A percentile compares a stretch with the other conserved stretches of the same genome.
phyloP scores from a whole-genome alignment of 30 jellyfish, hydroid and myxozoan species.

The Aurelia sp. region DNA sequence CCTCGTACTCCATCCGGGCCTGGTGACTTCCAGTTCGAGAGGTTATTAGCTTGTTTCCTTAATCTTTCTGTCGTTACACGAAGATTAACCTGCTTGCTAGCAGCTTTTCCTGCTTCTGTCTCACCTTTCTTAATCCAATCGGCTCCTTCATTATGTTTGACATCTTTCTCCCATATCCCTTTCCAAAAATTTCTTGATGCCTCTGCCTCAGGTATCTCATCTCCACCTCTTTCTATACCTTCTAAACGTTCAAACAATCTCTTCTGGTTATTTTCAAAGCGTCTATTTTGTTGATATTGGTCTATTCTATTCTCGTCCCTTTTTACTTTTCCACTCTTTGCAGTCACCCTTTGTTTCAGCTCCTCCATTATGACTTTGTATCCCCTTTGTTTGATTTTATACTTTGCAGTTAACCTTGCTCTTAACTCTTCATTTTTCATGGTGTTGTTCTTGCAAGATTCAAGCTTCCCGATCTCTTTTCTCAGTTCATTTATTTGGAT shows the following conservation, averaged over 20 bases:
- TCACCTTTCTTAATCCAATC: slow-evolving; percentile 44
- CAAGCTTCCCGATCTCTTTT: slow-evolving; percentile 32
- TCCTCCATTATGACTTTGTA: slow-evolving; percentile 28
- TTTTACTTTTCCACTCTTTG: slow-evolving; percentile 21
- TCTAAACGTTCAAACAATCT: too few relatives aligned
- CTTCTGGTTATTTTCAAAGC: too few relatives aligned
- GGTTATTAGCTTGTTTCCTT: slow-evolving; percentile 34
- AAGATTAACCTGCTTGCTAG: slow-evolving; percentile 22
- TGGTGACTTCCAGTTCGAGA: too few relatives aligned
- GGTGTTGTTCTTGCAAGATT: too few relatives aligned
- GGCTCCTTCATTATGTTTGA: slow-evolving; percentile 29
- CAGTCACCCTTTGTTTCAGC: slow-evolving; percentile 45
- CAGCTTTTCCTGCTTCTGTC: slow-evolving; percentile 35
- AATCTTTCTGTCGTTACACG: slow-evolving; percentile 24
- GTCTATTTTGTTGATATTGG: too few relatives aligned
- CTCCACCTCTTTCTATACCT: too few relatives aligned
- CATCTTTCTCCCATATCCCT: slow-evolving; percentile 9
- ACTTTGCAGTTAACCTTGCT: too few relatives aligned
- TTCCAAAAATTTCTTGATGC: too few relatives aligned
- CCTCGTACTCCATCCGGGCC: slow-evolving; percentile 24
- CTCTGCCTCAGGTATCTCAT: too few relatives aligned
- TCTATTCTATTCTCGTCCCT: slow-evolving; percentile 24
- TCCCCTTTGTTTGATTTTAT: slow-evolving; percentile 46
- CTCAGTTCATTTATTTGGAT: too few relatives aligned
- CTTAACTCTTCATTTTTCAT: too few relatives aligned